Evolutionary conservation across 2,888 invertebrate species (phyloP).

Genomic region (Prenolepis imparis): DNA sequence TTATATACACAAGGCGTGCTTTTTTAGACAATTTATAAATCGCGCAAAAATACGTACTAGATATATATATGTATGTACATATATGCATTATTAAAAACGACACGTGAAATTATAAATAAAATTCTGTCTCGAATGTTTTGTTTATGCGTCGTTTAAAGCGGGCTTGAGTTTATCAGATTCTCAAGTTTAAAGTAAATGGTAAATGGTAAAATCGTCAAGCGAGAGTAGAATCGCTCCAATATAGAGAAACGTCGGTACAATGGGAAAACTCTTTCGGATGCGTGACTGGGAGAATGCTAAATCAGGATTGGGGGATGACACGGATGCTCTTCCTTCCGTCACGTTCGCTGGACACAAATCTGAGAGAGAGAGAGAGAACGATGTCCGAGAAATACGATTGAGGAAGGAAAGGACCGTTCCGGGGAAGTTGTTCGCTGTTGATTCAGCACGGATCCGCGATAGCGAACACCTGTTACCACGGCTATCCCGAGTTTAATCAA

Average conservation of each 20-base stretch:
- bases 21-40: not conserved
- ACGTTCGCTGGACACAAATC: conserved; percentile 36
- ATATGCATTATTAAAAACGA: not conserved
- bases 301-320: not conserved
- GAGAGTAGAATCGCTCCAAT: not conserved
- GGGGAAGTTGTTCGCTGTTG: conserved; percentile 69
- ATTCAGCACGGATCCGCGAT: conserved; percentile 69
- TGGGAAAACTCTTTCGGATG: conserved; percentile 10
- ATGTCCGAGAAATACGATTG: conserved; percentile 19
- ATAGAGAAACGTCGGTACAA: not conserved
- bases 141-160: not conserved
- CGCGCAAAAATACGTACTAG: not conserved
- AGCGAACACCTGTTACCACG: conserved; percentile 78
- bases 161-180: not conserved
- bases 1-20: not conserved
- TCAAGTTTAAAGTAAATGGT: not conserved
- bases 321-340: conserved; percentile 20
- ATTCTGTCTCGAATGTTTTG: not conserved
- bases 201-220: not conserved
- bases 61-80: not conserved
- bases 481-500: conserved; percentile 78
- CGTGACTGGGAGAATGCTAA: not conserved
- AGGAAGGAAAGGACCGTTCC: conserved; percentile 38
- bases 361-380: not conserved
- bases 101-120: not conserved